Base-by-base conservation (phyloP, 2,888 invertebrate genomes). In the Hybos culiciformis region DNA sequence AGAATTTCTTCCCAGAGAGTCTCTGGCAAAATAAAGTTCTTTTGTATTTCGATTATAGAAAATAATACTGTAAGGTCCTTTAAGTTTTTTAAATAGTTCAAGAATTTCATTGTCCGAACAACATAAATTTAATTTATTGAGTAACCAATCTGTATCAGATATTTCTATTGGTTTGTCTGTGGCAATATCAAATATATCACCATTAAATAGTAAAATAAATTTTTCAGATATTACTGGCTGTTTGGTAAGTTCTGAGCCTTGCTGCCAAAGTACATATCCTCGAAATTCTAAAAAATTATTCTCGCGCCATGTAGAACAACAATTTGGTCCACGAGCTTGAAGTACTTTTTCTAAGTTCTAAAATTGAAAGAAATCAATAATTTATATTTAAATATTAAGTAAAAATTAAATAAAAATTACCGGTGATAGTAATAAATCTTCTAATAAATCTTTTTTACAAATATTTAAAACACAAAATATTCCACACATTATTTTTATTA, bases 41-140 rank as follows among this genome's bases (percentile, higher is more conserved):
- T 73, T 65, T 1, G 59, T 63, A 5, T 50, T 39, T 56, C 72
- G 76, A 56, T 82, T 73, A 59, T 76, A 84, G 59, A 80, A 86
- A 50, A 93, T 73, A 46, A 93, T 72, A 44, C 87, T 78, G 66
- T 81, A 92, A 21, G 94, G 93, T 3, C 94, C 94, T 50, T 80
- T 72, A 2, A 91, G 61, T 24, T 56, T 56, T 46, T 69, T 67
- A 37, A 91, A 59, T 36, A 71, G 60, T n/a, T 49, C 29, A 9
- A 61, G 32, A 6, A 67, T 46, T 32, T 59, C 51, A 31, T 51
- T 43, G 8, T 62, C 58, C 21, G 47, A 46, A 46, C 56, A 17
- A 37, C 60, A 56, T 24, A 46, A 20, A 2, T 49, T 44, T 4
- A 74, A 44, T 45, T 54, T 61, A 3, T 68, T 53, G 54, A 72